Evolutionary conservation across 2,797 vertebrate genomes (phyloP).

Genomic region (Avahi laniger): DNA sequence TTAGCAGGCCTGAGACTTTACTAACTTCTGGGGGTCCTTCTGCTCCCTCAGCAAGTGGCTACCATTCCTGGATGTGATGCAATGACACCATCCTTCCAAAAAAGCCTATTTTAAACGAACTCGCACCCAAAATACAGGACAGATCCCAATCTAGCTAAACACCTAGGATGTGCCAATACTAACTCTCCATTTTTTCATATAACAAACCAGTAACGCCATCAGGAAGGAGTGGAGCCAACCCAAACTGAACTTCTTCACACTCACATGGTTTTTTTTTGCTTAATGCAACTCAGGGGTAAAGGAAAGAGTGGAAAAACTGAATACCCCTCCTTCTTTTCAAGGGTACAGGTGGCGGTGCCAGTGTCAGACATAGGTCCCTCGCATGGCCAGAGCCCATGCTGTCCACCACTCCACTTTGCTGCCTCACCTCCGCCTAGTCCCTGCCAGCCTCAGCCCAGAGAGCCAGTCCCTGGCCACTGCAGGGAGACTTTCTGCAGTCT

Average conservation of each 20-base stretch:
- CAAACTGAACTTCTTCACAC: neutral
- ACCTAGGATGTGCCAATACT: neutral
- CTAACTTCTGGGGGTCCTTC: neutral
- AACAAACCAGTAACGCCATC: neutral
- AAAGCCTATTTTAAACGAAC: neutral
- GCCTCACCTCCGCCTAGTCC: no score
- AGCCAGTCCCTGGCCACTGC: neutral
- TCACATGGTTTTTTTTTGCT: neutral
- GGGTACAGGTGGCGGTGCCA: neutral
- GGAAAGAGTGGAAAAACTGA: neutral
- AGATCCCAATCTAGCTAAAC: neutral
- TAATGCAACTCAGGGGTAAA: neutral
- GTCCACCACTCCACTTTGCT: neutral
- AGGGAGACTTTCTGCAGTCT: neutral
- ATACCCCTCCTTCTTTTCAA: neutral
- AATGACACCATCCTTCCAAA: neutral
- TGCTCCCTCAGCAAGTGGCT: neutral
- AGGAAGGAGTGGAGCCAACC: neutral
- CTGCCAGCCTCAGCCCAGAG: neutral
- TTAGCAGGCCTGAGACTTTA: neutral
- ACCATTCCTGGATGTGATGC: neutral
- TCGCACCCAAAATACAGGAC: neutral
- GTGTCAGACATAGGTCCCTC: neutral
- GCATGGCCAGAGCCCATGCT: fast-evolving
- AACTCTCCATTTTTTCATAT: neutral